Conservation (phyloP, 2,113 vertebrate species). For the Sorex fumeus region DNA sequence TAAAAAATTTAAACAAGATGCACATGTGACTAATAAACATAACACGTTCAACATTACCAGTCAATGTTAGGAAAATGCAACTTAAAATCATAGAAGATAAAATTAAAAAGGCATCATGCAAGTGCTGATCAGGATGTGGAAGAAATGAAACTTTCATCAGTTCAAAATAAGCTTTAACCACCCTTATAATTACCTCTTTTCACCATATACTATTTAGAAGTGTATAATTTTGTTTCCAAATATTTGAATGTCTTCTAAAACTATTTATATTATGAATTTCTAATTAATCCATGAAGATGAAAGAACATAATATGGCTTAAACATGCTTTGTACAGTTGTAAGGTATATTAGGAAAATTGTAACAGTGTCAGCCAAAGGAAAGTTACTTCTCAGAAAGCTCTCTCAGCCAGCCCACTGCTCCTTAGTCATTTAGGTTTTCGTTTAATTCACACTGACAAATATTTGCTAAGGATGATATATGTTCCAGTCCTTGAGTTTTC, state of each 20-base stretch:
- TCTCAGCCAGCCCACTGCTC: neutral
- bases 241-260: neutral
- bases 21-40: too few relatives aligned
- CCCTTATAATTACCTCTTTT: conserved; percentile 3
- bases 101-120: too few relatives aligned
- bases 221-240: conserved; percentile 1
- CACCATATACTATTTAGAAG: conserved; percentile 20
- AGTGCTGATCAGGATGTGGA: neutral
- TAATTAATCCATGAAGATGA: neutral
- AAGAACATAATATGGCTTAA: neutral
- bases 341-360: neutral
- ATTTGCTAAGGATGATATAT: neutral
- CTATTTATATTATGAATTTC: neutral
- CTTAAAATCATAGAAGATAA: too few relatives aligned
- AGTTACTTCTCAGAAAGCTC: neutral
- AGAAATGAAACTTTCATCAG: neutral
- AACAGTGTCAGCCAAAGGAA: neutral
- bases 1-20: too few relatives aligned
- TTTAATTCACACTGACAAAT: conserved; percentile 32
- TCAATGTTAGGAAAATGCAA: too few relatives aligned
- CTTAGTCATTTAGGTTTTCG: neutral
- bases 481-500: neutral
- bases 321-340: neutral
- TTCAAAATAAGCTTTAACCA: conserved; percentile 47
- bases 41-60: too few relatives aligned